Conservation (phyloP, 1,140 invertebrate species). For the Holotrichia oblita region DNA sequence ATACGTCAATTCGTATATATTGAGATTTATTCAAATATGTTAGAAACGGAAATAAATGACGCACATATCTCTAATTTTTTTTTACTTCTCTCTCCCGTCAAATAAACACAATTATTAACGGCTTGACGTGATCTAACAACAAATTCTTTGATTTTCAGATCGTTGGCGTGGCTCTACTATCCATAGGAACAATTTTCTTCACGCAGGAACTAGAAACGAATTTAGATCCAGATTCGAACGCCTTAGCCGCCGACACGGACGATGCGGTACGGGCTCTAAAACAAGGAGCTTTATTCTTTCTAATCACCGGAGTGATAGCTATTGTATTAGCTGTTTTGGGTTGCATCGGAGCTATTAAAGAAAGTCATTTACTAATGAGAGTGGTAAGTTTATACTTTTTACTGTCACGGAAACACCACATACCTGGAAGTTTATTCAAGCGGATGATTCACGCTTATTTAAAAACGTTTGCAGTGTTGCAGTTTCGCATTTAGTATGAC, state of each 20-base stretch:
- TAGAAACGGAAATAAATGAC: no score
- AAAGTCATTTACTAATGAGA: conserved; percentile 10
- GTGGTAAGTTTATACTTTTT: not conserved
- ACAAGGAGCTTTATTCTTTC: not conserved
- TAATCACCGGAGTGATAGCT: not conserved
- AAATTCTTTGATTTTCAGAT: conserved; percentile 5
- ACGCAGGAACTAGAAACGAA: not conserved
- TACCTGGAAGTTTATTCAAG: no score
- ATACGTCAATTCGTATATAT: no score
- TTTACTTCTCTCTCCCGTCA: no score
- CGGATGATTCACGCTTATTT: no score
- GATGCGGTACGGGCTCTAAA: not conserved
- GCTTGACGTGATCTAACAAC: no score
- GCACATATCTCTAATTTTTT: no score
- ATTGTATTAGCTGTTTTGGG: not conserved
- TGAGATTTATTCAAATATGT: no score
- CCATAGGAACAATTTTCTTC: conserved; percentile 17
- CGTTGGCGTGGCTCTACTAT: conserved; percentile 3
- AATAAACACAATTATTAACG: no score
- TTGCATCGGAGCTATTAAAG: not conserved
- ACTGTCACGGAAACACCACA: no score
- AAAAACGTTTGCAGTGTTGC: no score
- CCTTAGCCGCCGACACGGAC: not conserved
- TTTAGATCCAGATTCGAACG: not conserved
- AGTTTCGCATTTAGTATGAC: no score